Conservation (phyloP, 2,113 vertebrate species). For the Conger conger region DNA sequence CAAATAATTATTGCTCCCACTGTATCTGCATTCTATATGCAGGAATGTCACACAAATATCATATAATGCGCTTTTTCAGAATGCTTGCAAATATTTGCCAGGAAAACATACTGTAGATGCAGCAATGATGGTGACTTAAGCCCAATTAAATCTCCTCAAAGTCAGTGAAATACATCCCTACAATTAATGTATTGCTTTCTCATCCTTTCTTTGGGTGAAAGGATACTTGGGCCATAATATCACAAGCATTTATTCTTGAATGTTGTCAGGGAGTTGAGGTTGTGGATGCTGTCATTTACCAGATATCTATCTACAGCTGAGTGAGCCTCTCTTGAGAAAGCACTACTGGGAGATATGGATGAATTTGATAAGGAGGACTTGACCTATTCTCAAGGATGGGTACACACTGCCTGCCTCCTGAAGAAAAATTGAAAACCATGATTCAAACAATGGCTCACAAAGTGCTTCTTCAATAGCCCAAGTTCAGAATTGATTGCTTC, state of each 20-base stretch:
- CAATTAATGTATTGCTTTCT: no score
- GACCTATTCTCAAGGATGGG: constrained; percentile 30
- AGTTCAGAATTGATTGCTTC: constrained; percentile 42
- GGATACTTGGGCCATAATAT: constrained; percentile 26
- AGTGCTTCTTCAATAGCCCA: constrained; percentile 42
- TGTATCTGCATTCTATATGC: no score
- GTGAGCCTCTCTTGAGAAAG: constrained; percentile 14
- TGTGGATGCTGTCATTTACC: constrained; percentile 26
- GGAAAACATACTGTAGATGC: no score
- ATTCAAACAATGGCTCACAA: constrained; percentile 43
- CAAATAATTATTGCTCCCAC: no score
- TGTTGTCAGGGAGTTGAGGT: constrained; percentile 22
- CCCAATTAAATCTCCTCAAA: no score
- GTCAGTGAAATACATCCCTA: no score
- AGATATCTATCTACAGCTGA: constrained; percentile 22
- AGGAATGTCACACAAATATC: no score
- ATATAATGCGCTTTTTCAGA: no score
- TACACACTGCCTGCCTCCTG: constrained; percentile 32
- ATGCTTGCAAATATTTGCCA: no score
- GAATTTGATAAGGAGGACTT: constrained; percentile 39
- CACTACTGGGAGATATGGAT: constrained; percentile 31
- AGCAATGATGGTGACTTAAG: no score
- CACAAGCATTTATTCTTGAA: constrained; percentile 28
- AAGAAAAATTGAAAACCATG: constrained; percentile 25
- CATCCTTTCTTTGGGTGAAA: constrained; percentile 20